Base-by-base conservation (phyloP, 1,140 invertebrate genomes). In the Drosophila nigromelanica region DNA sequence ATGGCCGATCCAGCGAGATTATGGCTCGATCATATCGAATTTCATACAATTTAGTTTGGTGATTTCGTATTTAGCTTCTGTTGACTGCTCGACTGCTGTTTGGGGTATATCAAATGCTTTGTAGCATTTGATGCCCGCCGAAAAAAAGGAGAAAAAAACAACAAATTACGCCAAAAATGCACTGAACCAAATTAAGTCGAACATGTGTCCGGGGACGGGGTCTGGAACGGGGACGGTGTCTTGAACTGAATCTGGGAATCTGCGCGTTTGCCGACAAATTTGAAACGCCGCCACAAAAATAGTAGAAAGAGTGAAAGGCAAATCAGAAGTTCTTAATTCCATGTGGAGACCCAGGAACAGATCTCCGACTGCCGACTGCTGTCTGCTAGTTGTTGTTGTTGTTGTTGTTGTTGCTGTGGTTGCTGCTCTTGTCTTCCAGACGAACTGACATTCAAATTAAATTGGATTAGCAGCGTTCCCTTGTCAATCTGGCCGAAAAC, bases 401-500 rank as follows among this genome's bases (percentile, higher is more conserved):
- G 59, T 35, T 43, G 52, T 24, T 60, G 21, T 33, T 56, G 24
- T 14, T 58, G 54, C 24, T 47, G 50, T 35, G 48, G 47, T 47
- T 56, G 54, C 21, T 74, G 50, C 56, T 76, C 60, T 66, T 80
- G 81, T 85, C 89, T 90, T 90, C 89, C 89, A 90, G 83, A 90
- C 83, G 89, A 90, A 89, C 89, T 90, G 89, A 79, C 89, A 90
- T 85, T 89, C 89, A 90, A 90, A 87, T 90, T 90, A 90, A 90
- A 90, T 90, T 90, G 89, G 89, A 90, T 90, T 90, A 90, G 89
- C 83, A 75, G 70, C 79, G 89, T 89, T 90, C 89, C 87, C 87
- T 85, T 90, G 83, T 90, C 83, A 90, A 89, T 90, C 87, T 90
- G 40, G 47, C 66, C 76, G 24, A 78, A 80, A 80, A 74, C 52